Evolutionary conservation across 1,140 invertebrate genomes (phyloP).

Genomic region (Meteorus sp.): DNA sequence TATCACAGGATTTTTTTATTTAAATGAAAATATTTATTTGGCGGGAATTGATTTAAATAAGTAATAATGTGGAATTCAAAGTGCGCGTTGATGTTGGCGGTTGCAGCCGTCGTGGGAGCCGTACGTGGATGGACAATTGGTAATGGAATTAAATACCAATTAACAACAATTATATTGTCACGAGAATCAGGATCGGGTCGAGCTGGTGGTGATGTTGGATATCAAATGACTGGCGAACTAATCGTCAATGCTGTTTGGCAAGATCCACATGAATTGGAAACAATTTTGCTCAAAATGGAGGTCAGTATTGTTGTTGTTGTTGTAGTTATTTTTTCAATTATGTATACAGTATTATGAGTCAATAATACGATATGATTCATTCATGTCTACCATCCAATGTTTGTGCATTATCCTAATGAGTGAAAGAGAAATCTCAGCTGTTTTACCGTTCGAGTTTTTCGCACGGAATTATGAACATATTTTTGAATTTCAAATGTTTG

Average conservation of each 20-base stretch:
- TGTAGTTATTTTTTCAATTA: no score
- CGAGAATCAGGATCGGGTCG: conserved; percentile 53
- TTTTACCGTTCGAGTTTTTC: no score
- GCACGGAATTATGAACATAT: no score
- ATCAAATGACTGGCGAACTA: conserved; percentile 58
- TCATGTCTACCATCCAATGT: no score
- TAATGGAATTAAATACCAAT: conserved; percentile 50
- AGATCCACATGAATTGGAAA: conserved; percentile 50
- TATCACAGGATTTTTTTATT: not conserved
- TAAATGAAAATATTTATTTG: not conserved
- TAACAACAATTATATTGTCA: conserved; percentile 59
- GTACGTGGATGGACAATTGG: conserved; percentile 47
- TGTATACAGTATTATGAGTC: no score
- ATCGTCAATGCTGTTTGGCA: conserved; percentile 61
- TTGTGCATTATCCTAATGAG: no score
- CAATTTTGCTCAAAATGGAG: conserved; percentile 56
- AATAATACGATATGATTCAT: no score
- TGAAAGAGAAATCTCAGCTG: no score
- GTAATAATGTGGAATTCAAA: conserved; percentile 26
- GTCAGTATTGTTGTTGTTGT: conserved; percentile 31
- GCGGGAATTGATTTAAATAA: not conserved
- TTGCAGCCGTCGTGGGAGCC: conserved; percentile 46
- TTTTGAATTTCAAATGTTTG: no score
- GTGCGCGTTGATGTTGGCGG: conserved; percentile 33
- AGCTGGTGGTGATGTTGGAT: conserved; percentile 63